These are phyloP conservation scores for Xyrauchen texanus DNA, from an alignment of 2,113 vertebrate species.

Conservation along the genomic window DNA sequence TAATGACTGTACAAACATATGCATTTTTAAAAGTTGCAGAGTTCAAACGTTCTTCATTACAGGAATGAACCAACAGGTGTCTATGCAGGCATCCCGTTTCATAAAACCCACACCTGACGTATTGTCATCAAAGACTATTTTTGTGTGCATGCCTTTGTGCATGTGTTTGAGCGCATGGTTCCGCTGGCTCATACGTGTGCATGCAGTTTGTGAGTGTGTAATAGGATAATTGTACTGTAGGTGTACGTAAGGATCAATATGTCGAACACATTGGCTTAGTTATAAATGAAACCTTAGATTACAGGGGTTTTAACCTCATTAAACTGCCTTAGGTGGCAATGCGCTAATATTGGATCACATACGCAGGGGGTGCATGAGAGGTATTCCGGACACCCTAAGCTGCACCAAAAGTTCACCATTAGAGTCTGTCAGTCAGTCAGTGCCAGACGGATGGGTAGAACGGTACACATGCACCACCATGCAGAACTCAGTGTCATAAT, in stretches of 20 bases:
- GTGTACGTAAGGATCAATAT: neutral
- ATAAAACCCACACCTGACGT: constrained; percentile 8
- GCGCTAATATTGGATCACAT: constrained; percentile 42
- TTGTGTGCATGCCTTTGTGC: neutral
- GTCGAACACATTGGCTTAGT: constrained; percentile 10
- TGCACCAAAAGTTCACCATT: constrained; percentile 4
- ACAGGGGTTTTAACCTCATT: constrained; percentile 20
- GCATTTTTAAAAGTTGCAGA: neutral
- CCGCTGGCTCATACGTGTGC: neutral
- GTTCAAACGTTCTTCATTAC: neutral
- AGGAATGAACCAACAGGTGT: neutral
- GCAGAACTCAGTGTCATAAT: too few species aligned
- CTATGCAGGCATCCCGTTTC: constrained; percentile 13
- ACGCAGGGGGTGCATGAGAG: constrained; percentile 37
- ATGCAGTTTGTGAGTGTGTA: neutral
- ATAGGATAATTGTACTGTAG: neutral
- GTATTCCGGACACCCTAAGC: constrained; percentile 41
- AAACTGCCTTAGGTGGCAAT: constrained; percentile 39
- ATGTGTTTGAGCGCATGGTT: neutral
- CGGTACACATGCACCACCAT: too few species aligned
- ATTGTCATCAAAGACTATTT: constrained; percentile 21
- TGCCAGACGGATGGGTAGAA: neutral
- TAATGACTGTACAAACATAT: too few species aligned
- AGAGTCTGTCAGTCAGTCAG: constrained; percentile 6
- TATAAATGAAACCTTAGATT: constrained; percentile 35